Conservation (phyloP, 2,888 invertebrate genomes). For the Phasia obesa region DNA sequence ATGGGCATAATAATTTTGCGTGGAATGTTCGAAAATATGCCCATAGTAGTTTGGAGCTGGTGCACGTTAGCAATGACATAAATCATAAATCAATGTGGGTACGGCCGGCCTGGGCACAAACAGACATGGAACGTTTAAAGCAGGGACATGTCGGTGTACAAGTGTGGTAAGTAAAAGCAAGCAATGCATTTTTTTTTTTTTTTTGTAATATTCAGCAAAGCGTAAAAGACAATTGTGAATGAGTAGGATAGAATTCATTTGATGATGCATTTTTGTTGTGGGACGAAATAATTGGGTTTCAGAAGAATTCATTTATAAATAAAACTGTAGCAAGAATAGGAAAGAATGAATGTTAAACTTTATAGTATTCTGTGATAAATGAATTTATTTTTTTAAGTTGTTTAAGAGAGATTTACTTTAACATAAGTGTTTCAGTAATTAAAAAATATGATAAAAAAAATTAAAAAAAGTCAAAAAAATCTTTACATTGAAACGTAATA, state of each 20-base stretch:
- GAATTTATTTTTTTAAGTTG: too few relatives aligned
- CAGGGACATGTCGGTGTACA: constrained; percentile 94
- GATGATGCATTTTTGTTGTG: too few relatives aligned
- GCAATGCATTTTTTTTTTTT: not conserved
- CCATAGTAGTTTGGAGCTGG: constrained; percentile 87
- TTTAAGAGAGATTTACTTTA: too few relatives aligned
- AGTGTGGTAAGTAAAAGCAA: constrained; percentile 86
- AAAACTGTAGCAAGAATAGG: not conserved
- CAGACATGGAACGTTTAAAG: constrained; percentile 92
- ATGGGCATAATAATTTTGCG: constrained; percentile 93
- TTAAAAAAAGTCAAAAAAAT: too few relatives aligned
- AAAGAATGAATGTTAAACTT: not conserved
- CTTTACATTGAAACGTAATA: too few relatives aligned
- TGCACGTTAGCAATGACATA: constrained; percentile 80
- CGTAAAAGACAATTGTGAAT: too few relatives aligned
- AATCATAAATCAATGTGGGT: constrained; percentile 89
- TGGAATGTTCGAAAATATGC: constrained; percentile 95
- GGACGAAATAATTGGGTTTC: not conserved
- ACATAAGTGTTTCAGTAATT: too few relatives aligned
- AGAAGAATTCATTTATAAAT: not conserved
- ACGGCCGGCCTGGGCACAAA: constrained; percentile 94
- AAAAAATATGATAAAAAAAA: too few relatives aligned
- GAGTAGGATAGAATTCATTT: too few relatives aligned
- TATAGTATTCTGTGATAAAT: not conserved
- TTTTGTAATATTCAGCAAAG: too few relatives aligned